phyloP scores from a whole-genome alignment of 2,888 invertebrate species.

The Poecilobothrus nobilitatus region DNA sequence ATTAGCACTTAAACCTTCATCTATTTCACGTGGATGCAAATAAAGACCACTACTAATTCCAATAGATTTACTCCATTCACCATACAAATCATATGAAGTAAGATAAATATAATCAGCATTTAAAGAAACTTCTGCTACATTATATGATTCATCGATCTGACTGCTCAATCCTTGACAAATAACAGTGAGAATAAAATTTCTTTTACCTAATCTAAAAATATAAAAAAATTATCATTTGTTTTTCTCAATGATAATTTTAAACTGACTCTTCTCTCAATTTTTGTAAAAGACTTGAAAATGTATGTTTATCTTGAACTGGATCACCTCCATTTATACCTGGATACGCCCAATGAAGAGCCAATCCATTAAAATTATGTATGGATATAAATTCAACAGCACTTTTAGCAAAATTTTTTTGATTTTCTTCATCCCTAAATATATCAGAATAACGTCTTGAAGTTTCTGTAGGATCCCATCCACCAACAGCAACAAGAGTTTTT shows the following conservation, averaged over 20 bases:
- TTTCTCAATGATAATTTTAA: too few species aligned
- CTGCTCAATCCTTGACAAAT: conserved; percentile 46
- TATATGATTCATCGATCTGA: conserved; percentile 45
- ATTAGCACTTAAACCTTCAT: conserved; percentile 37
- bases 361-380: conserved; percentile 63
- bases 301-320: conserved; percentile 61
- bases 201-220: conserved; percentile 33
- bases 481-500: conserved; percentile 1
- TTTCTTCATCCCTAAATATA: neutral
- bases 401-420: conserved; percentile 10
- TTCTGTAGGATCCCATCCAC: neutral
- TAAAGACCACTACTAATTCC: conserved; percentile 48
- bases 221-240: neutral
- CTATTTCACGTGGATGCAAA: conserved; percentile 25
- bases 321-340: conserved; percentile 74
- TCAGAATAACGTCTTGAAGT: neutral
- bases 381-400: conserved; percentile 53
- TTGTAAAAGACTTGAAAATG: conserved; percentile 32
- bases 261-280: conserved; percentile 28
- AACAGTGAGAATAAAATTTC: conserved; percentile 45
- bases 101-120: conserved; percentile 48
- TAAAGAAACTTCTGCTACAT: conserved; percentile 43
- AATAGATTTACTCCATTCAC: conserved; percentile 44
- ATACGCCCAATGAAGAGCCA: conserved; percentile 77
- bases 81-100: conserved; percentile 52